phyloP scores from a whole-genome alignment of 2,888 invertebrate species.

The Hydriomena furcata region DNA sequence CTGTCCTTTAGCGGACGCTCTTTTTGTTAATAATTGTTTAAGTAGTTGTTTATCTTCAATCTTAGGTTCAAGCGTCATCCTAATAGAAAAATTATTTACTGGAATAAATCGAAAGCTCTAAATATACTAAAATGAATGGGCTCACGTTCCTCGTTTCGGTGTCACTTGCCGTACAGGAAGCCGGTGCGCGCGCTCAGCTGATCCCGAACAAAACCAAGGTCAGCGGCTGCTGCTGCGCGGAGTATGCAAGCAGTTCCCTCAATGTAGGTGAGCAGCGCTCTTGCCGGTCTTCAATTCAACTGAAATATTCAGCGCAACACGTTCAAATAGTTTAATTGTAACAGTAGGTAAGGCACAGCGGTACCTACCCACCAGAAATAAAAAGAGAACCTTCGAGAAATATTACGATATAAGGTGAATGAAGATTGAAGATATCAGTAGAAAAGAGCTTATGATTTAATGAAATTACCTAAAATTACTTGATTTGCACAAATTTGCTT shows the following conservation, averaged over 20 bases:
- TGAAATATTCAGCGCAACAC: neutral
- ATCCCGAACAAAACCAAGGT: neutral
- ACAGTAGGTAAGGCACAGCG: too few species aligned
- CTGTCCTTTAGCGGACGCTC: constrained; percentile 13
- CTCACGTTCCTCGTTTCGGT: neutral
- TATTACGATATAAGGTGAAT: too few species aligned
- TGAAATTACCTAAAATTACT: too few species aligned
- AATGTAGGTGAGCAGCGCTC: neutral
- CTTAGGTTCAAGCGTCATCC: neutral
- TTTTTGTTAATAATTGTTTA: neutral
- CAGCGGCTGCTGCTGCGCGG: neutral
- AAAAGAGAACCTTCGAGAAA: too few species aligned
- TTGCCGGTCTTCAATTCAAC: too few species aligned
- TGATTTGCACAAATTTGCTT: too few species aligned
- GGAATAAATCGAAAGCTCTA: neutral
- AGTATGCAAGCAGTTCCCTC: neutral
- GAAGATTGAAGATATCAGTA: too few species aligned
- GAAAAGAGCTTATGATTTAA: too few species aligned
- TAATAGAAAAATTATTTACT: neutral
- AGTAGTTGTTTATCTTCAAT: neutral
- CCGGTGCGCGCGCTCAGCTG: neutral
- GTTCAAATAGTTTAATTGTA: neutral
- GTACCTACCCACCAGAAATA: too few species aligned
- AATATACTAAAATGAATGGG: neutral
- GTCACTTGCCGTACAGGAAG: neutral